Conservation (phyloP, 2,797 vertebrate species). For the Lepus townsendii region DNA sequence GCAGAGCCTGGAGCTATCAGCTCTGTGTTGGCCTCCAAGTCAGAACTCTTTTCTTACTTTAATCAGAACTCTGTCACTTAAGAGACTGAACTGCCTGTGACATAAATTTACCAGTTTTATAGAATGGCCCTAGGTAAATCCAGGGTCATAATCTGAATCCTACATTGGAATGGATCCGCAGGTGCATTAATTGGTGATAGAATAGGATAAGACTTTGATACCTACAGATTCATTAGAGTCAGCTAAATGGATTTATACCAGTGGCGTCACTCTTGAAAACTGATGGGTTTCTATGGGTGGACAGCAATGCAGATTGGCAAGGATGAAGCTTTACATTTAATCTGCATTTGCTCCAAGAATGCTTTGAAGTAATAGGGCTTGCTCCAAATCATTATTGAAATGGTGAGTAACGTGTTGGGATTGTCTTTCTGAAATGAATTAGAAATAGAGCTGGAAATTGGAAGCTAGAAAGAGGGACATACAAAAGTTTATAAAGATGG, state of each 20-base stretch:
- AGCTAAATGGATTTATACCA: conserved; percentile 55
- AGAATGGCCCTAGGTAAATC: conserved; percentile 62
- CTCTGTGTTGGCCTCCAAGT: not conserved
- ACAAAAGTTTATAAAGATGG: conserved; percentile 39
- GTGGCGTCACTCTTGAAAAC: conserved; percentile 56
- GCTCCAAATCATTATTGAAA: conserved; percentile 47
- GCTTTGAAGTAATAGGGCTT: conserved; percentile 40
- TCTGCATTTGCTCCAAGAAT: conserved; percentile 15
- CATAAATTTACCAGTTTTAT: conserved; percentile 64
- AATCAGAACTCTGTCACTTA: conserved; percentile 59
- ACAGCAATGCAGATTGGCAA: conserved; percentile 33
- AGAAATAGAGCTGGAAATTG: conserved; percentile 36
- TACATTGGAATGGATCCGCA: conserved; percentile 48
- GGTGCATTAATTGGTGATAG: conserved; percentile 62
- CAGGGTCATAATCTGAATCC: conserved; percentile 59
- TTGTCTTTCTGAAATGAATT: conserved; percentile 51
- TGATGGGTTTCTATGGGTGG: conserved; percentile 55
- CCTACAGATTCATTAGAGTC: conserved; percentile 56
- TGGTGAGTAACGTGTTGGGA: not conserved
- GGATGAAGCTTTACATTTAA: conserved; percentile 50
- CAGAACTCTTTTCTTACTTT: conserved; percentile 53
- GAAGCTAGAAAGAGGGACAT: not conserved
- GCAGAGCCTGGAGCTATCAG: conserved; percentile 7
- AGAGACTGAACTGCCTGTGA: conserved; percentile 29
- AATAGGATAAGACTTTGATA: conserved; percentile 49